Percentiles rank a stretch among this genome's conserved stretches.
Conservation (phyloP, 2,113 vertebrate genomes). For the Globicephala melas region DNA sequence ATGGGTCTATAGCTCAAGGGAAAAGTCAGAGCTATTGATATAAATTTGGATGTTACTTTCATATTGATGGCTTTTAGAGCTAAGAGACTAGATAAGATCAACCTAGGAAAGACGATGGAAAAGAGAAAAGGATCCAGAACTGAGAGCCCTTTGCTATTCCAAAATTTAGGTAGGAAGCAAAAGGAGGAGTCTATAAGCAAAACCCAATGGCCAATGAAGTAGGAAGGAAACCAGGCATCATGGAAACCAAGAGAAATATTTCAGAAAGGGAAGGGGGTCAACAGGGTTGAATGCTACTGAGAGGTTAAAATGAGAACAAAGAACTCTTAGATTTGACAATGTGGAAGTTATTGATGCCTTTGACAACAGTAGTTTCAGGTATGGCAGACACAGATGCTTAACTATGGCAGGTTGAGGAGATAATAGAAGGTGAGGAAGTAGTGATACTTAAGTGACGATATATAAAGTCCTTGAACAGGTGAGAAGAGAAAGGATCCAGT, state of each 20-base stretch:
- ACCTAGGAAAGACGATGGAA: not conserved
- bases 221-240: not conserved
- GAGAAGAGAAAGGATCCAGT: not conserved
- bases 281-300: not conserved
- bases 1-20: not conserved
- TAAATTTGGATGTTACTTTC: not conserved
- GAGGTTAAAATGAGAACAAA: not conserved
- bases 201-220: not conserved
- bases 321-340: not conserved
- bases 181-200: not conserved
- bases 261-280: not conserved
- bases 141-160: not conserved
- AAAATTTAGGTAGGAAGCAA: not conserved
- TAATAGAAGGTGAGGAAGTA: not conserved
- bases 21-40: not conserved
- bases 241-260: not conserved
- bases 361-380: not conserved
- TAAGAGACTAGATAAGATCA: not conserved
- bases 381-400: not conserved
- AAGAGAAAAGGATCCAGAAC: not conserved
- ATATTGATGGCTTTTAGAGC: not conserved
- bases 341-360: not conserved
- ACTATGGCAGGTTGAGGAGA: not conserved
- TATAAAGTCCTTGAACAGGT: not conserved
- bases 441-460: not conserved